Conservation (phyloP, 37 sponge, comb jelly and placozoan genomes). For the Tethya wilhelma region DNA sequence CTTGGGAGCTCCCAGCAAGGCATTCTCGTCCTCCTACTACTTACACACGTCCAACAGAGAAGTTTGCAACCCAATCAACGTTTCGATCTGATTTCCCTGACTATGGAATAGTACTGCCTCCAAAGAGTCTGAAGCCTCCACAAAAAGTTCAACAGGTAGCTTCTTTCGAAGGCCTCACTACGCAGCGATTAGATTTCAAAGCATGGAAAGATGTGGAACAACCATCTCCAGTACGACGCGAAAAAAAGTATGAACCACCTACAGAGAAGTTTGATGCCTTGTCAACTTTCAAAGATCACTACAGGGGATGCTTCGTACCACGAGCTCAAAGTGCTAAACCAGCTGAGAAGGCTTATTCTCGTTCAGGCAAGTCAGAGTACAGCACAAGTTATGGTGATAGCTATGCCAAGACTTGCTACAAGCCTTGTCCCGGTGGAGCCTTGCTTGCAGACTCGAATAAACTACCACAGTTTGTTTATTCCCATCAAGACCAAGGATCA, state of each 20-base stretch:
- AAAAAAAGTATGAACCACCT: slow-evolving; percentile 54
- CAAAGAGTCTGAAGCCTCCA: slow-evolving; percentile 40
- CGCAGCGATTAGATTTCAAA: slow-evolving; percentile 50
- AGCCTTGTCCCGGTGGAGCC: slow-evolving; percentile 37
- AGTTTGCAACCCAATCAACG: slow-evolving; percentile 37
- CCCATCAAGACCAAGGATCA: slow-evolving; percentile 44
- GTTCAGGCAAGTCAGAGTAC: slow-evolving; percentile 25
- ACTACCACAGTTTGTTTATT: slow-evolving; percentile 6
- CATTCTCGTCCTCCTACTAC: slow-evolving; percentile 51
- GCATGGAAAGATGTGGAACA: slow-evolving; percentile 43
- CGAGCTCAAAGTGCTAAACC: slow-evolving; percentile 56
- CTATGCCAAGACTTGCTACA: slow-evolving; percentile 27
- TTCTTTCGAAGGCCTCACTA: slow-evolving; percentile 48
- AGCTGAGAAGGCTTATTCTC: neutral
- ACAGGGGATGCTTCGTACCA: slow-evolving; percentile 48
- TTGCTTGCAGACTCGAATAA: neutral
- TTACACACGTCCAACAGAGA: slow-evolving; percentile 67
- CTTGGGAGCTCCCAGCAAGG: slow-evolving; percentile 65
- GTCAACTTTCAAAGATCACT: slow-evolving; percentile 55
- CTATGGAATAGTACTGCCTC: slow-evolving; percentile 38
- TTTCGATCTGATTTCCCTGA: slow-evolving; percentile 39
- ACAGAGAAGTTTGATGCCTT: slow-evolving; percentile 63
- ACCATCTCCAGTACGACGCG: slow-evolving; percentile 28
- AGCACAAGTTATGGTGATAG: slow-evolving; percentile 47
- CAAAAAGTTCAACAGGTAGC: neutral